These are phyloP conservation scores for Crocodylus rhombifer DNA, from an alignment of 2,797 vertebrate species.

Conservation along the genomic window DNA sequence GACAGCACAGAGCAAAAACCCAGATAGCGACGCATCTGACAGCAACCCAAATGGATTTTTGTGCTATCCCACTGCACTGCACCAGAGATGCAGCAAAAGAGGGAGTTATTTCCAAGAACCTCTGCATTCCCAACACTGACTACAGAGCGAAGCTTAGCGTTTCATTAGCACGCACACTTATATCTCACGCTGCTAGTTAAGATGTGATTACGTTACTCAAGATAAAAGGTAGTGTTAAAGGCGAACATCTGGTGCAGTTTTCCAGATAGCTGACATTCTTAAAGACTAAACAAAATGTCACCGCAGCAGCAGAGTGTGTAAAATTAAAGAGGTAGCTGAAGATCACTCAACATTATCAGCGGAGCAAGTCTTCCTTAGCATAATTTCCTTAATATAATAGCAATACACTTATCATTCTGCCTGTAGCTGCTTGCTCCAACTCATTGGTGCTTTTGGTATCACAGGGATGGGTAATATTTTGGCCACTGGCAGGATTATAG, in stretches of 20 bases:
- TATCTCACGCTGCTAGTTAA: rapidly evolving
- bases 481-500: background rate
- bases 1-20: background rate
- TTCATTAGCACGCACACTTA: rapidly evolving
- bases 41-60: background rate
- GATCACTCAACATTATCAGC: rapidly evolving
- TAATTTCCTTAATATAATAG: rapidly evolving
- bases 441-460: background rate
- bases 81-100: background rate
- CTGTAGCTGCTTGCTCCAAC: rapidly evolving
- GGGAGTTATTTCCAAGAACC: background rate
- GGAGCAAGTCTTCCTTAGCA: rapidly evolving
- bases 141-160: rapidly evolving
- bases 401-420: rapidly evolving
- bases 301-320: background rate
- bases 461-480: background rate
- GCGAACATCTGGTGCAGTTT: rapidly evolving
- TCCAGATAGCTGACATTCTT: rapidly evolving
- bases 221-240: rapidly evolving
- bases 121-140: background rate
- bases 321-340: rapidly evolving
- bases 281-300: rapidly evolving
- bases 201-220: background rate
- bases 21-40: too few species aligned
- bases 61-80: background rate